phyloP scores from a whole-genome alignment of 1,140 invertebrate genomes.

The Galleria mellonella region DNA sequence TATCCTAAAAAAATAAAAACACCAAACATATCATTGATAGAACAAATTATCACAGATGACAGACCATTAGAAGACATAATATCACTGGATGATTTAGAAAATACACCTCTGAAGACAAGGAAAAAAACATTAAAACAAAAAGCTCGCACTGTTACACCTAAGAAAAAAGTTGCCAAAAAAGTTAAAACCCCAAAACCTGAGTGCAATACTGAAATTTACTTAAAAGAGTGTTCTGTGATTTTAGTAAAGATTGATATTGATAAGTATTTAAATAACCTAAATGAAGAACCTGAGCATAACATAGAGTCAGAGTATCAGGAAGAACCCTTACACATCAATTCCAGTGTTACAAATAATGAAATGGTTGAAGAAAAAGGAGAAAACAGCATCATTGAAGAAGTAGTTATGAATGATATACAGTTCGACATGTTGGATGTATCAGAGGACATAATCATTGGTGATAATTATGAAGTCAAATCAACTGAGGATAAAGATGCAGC shows the following conservation, averaged over 20 bases:
- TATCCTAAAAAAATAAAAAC: slow-evolving; percentile 32
- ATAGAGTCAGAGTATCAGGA: no score
- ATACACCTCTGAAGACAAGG: slow-evolving; percentile 23
- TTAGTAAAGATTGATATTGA: slow-evolving; percentile 35
- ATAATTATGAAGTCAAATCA: slow-evolving; percentile 41
- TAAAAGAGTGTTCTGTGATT: slow-evolving; percentile 51
- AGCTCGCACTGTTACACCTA: slow-evolving; percentile 16
- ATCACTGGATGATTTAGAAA: slow-evolving; percentile 53
- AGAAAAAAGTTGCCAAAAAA: slow-evolving; percentile 21
- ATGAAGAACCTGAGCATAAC: no score
- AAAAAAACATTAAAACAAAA: slow-evolving; percentile 21
- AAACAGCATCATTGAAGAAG: slow-evolving; percentile 19
- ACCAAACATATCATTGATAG: slow-evolving; percentile 58
- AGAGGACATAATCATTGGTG: slow-evolving; percentile 61
- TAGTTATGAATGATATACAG: slow-evolving; percentile 41
- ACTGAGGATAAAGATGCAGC: slow-evolving; percentile 29
- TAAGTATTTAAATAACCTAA: slow-evolving; percentile 21
- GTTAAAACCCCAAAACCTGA: not conserved
- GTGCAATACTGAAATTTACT: slow-evolving; percentile 11
- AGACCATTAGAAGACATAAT: slow-evolving; percentile 62
- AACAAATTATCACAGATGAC: slow-evolving; percentile 61
- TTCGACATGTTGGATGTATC: slow-evolving; percentile 66
- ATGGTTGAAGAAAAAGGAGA: not conserved
- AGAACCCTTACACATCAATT: no score
- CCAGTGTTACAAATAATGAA: not conserved